Percentiles rank a stretch among this genome's conserved stretches.
Conservation (phyloP, 1,140 invertebrate species). For the Triops longicaudatus region DNA sequence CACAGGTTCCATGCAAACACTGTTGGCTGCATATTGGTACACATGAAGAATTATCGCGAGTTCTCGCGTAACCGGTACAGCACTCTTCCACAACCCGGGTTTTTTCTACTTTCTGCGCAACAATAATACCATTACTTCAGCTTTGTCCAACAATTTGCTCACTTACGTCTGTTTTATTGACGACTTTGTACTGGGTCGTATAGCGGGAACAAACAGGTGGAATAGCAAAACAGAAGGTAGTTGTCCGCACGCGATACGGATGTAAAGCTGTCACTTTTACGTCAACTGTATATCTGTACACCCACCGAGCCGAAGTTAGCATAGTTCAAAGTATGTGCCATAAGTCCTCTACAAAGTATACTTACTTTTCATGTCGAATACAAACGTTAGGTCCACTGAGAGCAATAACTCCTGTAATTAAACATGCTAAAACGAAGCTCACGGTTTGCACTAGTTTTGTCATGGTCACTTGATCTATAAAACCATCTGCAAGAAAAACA, state of each 20-base stretch:
- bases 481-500: background rate
- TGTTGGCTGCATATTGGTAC: slow-evolving; percentile 66
- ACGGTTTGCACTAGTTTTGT: background rate
- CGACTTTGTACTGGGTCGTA: slow-evolving; percentile 60
- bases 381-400: slow-evolving; percentile 50
- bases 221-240: slow-evolving; percentile 70
- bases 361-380: slow-evolving; percentile 48
- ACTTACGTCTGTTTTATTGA: slow-evolving; percentile 55
- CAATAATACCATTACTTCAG: slow-evolving; percentile 19
- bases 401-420: slow-evolving; percentile 9
- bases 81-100: slow-evolving; percentile 68
- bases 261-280: slow-evolving; percentile 65
- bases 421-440: background rate
- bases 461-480: background rate
- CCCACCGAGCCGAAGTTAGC: slow-evolving; percentile 27
- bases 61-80: slow-evolving; percentile 66
- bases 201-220: slow-evolving; percentile 79
- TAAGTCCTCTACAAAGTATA: slow-evolving; percentile 28
- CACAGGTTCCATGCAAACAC: slow-evolving; percentile 74
- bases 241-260: slow-evolving; percentile 68
- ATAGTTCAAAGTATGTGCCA: background rate
- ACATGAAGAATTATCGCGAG: slow-evolving; percentile 52
- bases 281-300: slow-evolving; percentile 57
- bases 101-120: slow-evolving; percentile 56
- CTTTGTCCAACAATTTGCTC: background rate